Evolutionary conservation across 2,888 invertebrate genomes (phyloP).

Genomic region (Caenorhabditis uteleia): DNA sequence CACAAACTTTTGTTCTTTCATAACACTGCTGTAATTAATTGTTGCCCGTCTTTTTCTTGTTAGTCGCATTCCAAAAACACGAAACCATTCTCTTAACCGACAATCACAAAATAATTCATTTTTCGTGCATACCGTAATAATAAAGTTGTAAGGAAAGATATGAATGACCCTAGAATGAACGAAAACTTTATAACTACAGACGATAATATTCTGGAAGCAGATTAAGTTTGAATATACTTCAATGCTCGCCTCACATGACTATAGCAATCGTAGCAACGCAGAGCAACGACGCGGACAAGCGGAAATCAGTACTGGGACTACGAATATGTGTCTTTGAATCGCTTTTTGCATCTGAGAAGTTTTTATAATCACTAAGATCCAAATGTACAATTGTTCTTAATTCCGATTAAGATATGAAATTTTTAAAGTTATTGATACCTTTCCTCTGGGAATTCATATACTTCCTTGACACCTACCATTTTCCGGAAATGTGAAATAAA

Average conservation of each 20-base stretch:
- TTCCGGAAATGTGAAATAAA: no score
- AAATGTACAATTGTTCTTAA: constrained; percentile 16
- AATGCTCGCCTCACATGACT: no score
- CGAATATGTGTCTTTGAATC: no score
- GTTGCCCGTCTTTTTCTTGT: constrained; percentile 11
- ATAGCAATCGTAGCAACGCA: constrained; percentile 2
- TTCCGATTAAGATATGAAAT: background rate
- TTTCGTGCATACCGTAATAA: no score
- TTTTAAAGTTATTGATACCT: constrained; percentile 11
- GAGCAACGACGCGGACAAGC: constrained; percentile 11
- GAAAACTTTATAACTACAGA: no score
- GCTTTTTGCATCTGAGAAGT: background rate
- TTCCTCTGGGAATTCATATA: constrained; percentile 36
- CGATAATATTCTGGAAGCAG: no score
- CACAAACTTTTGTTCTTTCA: constrained; percentile 19
- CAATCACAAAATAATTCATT: no score
- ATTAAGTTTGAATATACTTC: no score
- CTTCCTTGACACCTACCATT: constrained; percentile 6
- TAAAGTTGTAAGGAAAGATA: no score
- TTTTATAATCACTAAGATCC: constrained; percentile 5
- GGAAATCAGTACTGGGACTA: no score
- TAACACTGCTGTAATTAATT: constrained; percentile 19
- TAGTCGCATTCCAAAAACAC: constrained; percentile 16
- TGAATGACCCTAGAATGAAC: no score
- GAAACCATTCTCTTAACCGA: constrained; percentile 26